These are phyloP conservation scores for Xenopus borealis DNA, from an alignment of 2,113 vertebrate species.

Conservation along the genomic window DNA sequence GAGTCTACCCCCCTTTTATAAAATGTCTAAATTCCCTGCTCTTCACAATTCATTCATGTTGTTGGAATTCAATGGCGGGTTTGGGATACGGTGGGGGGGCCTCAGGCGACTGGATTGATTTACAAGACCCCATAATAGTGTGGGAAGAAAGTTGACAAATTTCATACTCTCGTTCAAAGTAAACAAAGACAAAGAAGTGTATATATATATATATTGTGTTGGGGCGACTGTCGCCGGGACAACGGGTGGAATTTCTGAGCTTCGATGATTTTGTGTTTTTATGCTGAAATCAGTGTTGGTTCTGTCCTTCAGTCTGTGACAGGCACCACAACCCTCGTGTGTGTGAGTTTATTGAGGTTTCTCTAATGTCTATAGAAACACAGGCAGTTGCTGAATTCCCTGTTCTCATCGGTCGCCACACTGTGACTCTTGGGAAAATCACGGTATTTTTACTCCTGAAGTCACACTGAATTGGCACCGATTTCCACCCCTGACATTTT, in stretches of 20 bases:
- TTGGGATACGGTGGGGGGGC: neutral
- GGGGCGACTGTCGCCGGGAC: neutral
- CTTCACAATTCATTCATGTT: too few species aligned
- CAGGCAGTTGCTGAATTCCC: too few species aligned
- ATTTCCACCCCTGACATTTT: too few species aligned
- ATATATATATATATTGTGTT: neutral
- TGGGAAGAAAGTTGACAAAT: neutral
- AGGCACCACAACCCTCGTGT: too few species aligned
- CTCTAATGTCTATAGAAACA: too few species aligned
- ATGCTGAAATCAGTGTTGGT: neutral
- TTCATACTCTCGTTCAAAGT: slow-evolving; percentile 43
- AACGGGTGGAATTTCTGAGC: neutral
- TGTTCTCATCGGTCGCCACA: too few species aligned
- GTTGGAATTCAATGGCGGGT: neutral
- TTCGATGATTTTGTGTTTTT: neutral
- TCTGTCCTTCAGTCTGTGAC: too few species aligned
- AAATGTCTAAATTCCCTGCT: slow-evolving; percentile 9
- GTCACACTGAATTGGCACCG: slow-evolving; percentile 5
- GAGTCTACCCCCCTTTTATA: neutral
- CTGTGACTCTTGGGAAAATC: too few species aligned
- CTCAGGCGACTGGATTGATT: neutral
- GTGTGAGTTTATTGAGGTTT: too few species aligned
- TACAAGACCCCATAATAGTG: neutral
- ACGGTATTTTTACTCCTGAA: slow-evolving; percentile 11
- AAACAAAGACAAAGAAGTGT: neutral